A percentile compares a stretch with the other conserved stretches of the same genome.
Conservation (phyloP, 2,113 vertebrate genomes). For the Gopherus flavomarginatus region DNA sequence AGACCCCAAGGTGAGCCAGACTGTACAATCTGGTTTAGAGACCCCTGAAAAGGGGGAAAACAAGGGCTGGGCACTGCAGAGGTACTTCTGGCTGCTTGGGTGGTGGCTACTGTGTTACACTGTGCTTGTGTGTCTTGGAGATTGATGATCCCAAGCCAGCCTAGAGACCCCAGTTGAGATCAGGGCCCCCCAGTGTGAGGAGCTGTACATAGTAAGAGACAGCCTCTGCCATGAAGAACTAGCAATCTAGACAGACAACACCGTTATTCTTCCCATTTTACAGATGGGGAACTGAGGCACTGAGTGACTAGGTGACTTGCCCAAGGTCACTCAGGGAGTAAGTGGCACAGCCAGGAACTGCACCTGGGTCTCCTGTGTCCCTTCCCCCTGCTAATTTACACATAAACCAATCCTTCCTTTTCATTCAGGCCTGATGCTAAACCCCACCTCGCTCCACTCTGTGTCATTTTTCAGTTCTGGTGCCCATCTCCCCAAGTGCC, state of each 20-base stretch:
- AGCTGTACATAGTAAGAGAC: background rate
- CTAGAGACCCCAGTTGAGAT: background rate
- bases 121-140: background rate
- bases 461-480: background rate
- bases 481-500: background rate
- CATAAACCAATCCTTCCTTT: background rate
- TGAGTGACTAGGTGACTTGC: background rate
- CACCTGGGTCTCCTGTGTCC: background rate
- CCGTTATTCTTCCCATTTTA: background rate
- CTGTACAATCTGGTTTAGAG: background rate
- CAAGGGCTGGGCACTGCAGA: background rate
- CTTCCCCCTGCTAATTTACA: background rate
- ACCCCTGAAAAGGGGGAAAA: background rate
- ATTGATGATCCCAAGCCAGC: background rate
- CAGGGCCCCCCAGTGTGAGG: background rate
- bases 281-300: background rate
- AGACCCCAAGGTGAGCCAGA: background rate
- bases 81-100: background rate
- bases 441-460: no score
- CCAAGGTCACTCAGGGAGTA: background rate
- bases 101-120: background rate
- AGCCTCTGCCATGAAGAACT: background rate
- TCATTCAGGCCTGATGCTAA: background rate
- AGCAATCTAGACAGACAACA: background rate
- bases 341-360: background rate